Evolutionary conservation across 2,888 invertebrate genomes (phyloP).

Genomic region (Pachycephus smyrnensis): DNA sequence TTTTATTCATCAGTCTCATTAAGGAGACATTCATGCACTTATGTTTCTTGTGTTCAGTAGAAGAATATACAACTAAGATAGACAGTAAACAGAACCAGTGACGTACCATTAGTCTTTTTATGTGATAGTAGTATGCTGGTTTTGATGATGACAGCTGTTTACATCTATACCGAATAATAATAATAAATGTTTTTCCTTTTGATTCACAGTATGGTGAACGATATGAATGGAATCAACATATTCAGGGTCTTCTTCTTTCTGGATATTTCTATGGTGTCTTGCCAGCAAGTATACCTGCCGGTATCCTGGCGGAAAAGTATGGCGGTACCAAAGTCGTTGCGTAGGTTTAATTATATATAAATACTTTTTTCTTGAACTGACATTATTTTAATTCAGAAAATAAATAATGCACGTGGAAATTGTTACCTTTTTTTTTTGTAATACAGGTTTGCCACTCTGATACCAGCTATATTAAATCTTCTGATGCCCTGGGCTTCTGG

Average conservation of each 20-base stretch:
- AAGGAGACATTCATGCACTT: not conserved
- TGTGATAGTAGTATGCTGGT: not conserved
- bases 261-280: constrained; percentile 60
- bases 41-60: not conserved
- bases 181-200: constrained; percentile 11
- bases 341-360: constrained; percentile 45
- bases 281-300: constrained; percentile 59
- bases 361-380: not conserved
- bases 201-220: constrained; percentile 53
- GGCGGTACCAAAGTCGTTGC: constrained; percentile 63
- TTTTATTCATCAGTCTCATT: not conserved
- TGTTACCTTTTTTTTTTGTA: not conserved
- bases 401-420: not conserved
- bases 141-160: not conserved
- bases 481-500: constrained; percentile 59
- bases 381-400: not conserved
- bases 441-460: constrained; percentile 58
- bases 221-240: constrained; percentile 56
- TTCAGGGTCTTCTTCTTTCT: constrained; percentile 55
- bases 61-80: not conserved
- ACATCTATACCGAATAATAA: not conserved
- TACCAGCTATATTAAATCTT: constrained; percentile 61
- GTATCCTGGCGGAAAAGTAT: constrained; percentile 60
- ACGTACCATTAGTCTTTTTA: not conserved
- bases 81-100: not conserved